A percentile compares a stretch with the other conserved stretches of the same genome.
Conservation (phyloP, 2,797 vertebrate species). For the Lutjanus argentimaculatus region DNA sequence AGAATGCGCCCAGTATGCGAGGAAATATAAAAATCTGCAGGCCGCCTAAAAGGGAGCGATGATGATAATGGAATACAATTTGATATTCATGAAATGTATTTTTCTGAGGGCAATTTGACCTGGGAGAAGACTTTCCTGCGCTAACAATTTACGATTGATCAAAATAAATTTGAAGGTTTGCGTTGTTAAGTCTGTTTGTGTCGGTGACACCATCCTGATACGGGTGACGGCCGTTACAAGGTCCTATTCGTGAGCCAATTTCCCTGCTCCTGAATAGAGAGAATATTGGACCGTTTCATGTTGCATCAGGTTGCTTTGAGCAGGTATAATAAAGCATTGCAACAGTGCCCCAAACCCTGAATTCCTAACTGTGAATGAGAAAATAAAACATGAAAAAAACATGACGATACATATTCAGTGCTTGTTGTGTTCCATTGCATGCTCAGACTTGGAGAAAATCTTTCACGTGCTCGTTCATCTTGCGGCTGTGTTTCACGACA, state of each 20-base stretch:
- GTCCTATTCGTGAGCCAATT: conserved; percentile 16
- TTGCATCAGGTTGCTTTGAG: conserved; percentile 35
- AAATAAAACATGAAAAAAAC: conserved; percentile 35
- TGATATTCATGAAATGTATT: conserved; percentile 44
- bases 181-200: conserved; percentile 27
- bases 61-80: conserved; percentile 20
- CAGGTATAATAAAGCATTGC: conserved; percentile 12
- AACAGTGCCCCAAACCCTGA: conserved; percentile 19
- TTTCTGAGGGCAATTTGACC: conserved; percentile 23
- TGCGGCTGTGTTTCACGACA: conserved; percentile 33
- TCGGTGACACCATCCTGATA: conserved; percentile 1
- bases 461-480: conserved; percentile 24
- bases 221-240: conserved; percentile 9
- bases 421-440: neutral
- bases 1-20: neutral
- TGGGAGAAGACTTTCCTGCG: neutral
- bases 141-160: conserved; percentile 18
- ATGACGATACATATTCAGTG: conserved; percentile 31
- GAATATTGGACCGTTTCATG: conserved; percentile 18
- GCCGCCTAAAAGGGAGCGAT: conserved; percentile 4
- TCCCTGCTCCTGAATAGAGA: conserved; percentile 31
- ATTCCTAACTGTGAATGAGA: conserved; percentile 19
- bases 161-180: conserved; percentile 28
- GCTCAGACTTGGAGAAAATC: conserved; percentile 8
- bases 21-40: conserved; percentile 27